Conservation (phyloP, 1,140 invertebrate species). For the Macrotrachela quadricornifera region DNA sequence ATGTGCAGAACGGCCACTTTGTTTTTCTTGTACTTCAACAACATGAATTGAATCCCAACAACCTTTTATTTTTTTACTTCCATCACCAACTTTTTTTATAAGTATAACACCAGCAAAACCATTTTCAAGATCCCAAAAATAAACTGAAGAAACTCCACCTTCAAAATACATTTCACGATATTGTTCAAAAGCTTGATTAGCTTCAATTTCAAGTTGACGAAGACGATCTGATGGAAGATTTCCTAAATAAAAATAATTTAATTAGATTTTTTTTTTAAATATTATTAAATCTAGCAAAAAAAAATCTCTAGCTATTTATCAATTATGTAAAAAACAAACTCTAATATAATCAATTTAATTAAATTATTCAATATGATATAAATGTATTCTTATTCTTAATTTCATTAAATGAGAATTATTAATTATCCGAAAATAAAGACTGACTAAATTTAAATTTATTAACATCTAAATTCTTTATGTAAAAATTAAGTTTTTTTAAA, state of each 20-base stretch:
- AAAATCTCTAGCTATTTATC: no score
- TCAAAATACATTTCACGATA: slow-evolving; percentile 98
- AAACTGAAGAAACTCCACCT: slow-evolving; percentile 94
- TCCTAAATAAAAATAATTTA: slow-evolving; percentile 30
- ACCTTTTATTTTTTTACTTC: slow-evolving; percentile 62
- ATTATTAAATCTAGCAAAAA: no score
- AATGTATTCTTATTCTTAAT: no score
- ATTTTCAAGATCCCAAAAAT: slow-evolving; percentile 85
- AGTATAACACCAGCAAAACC: slow-evolving; percentile 95
- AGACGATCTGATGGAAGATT: slow-evolving; percentile 88
- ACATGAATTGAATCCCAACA: slow-evolving; percentile 99
- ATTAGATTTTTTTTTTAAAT: no score
- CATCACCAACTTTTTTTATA: slow-evolving; percentile 91
- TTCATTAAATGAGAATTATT: no score
- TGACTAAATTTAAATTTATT: no score
- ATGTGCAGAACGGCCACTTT: slow-evolving; percentile 51
- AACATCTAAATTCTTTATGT: no score
- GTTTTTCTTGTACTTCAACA: slow-evolving; percentile 61
- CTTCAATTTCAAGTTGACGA: slow-evolving; percentile 83
- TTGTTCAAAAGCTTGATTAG: slow-evolving; percentile 91
- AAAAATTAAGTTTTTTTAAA: no score
- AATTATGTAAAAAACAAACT: no score
- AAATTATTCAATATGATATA: no score
- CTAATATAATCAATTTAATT: no score
- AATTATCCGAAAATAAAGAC: no score